Evolutionary conservation across 2,113 vertebrate species (phyloP), one percentile per base, ranked within the genome.

Genomic region (Tor tambroides): DNA sequence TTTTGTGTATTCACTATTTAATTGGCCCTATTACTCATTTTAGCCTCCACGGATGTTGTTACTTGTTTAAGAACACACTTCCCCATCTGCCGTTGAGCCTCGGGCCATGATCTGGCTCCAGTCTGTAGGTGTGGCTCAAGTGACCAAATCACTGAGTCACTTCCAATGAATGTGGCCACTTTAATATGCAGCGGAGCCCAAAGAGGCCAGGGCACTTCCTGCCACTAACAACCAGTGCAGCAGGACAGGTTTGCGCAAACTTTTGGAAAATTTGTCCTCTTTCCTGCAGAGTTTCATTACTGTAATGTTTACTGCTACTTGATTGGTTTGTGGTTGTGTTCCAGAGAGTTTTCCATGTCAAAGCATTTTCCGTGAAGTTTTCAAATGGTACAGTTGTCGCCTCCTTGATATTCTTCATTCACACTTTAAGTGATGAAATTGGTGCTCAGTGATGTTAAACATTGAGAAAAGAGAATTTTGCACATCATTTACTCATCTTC

Each of bases 131-230:
- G 92, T 87, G 91, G 91, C 78, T 84, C 41, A 15, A 32, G 71
- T 82, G 86, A 85, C 90, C 85, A 76, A 74, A 90, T 26, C 67
- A 81, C 81, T 92, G 90, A 94, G 89, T 94, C 91, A 92, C 78
- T 88, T 91, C 87, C 91, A 87, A 15, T 49, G 80, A 89, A 89
- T 76, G 63, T 88, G 86, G 84, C 14, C 17, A 87, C 89, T 88
- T 90, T 87, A 84, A 91, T 81, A 75, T 86, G 51, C 61, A 46
- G 43, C 43, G 43, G 43, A 46, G 3, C 11, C 80, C 77, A 43
- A 67, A 56, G 23, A 78, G 76, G 74, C 61, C 59, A 51, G 28
- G 23, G 78, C 89, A 90, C 89, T 87, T 91, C 89, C 88, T 92
- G 89, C 89, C 89, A 91, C 89, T 89, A 87, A 90, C 87, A 67